Evolutionary conservation across 2,113 vertebrate species (phyloP).

Genomic region (Asarcornis scutulata): DNA sequence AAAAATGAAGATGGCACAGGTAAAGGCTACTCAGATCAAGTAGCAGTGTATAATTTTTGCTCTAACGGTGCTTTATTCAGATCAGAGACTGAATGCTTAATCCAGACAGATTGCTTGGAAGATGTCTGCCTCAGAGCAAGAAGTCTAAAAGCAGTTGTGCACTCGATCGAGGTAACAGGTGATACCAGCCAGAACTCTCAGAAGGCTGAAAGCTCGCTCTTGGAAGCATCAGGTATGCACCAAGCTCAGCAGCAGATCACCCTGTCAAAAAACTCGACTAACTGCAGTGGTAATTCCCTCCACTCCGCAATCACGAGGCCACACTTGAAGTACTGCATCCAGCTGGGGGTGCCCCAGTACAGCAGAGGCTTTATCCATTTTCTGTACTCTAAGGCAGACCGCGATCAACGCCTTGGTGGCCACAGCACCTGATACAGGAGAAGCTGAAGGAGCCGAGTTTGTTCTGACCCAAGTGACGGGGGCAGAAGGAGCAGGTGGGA

Average conservation of each 20-base stretch:
- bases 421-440: not conserved
- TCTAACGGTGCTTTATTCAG: not conserved
- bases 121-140: not conserved
- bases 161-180: not conserved
- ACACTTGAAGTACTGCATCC: rapidly evolving
- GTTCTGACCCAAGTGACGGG: rapidly evolving
- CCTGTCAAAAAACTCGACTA: not conserved
- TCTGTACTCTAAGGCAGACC: too few species aligned
- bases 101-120: not conserved
- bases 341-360: rapidly evolving
- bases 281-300: not conserved
- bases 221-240: rapidly evolving
- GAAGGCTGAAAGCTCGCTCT: not conserved
- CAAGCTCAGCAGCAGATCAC: not conserved
- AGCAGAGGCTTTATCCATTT: not conserved
- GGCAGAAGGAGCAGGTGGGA: not conserved
- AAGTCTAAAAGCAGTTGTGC: not conserved
- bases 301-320: not conserved
- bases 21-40: not conserved
- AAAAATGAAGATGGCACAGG: not conserved
- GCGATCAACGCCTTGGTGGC: too few species aligned
- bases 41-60: not conserved
- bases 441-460: not conserved
- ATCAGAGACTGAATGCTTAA: not conserved
- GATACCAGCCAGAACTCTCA: not conserved